Evolutionary conservation across 2,113 vertebrate species (phyloP), one percentile per base, ranked within the genome.

Genomic region (Trogon melanurus): DNA sequence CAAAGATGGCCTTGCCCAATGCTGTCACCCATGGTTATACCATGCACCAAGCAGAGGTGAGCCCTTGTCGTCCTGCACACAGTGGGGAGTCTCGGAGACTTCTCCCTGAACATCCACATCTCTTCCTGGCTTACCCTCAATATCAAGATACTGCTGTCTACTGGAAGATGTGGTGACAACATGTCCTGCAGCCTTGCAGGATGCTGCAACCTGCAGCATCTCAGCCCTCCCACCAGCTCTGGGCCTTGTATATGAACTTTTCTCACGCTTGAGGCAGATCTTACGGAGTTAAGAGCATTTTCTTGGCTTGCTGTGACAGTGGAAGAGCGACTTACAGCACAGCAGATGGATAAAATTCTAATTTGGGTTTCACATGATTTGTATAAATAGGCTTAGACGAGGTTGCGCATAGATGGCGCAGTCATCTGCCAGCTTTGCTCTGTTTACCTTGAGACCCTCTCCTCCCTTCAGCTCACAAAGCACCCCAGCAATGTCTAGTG

Each of bases 341-440:
- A 94, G 83, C 96, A 97, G 96, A 97, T 97, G 95, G 95, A 48
- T 93, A 48, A 85, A 91, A 82, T 95, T 96, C 94, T 96, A 97
- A 97, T 94, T 94, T 87, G 79, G 91, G 91, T 92, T 97, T 96
- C 93, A 95, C 92, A 96, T 95, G 95, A 93, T 95, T 92, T 94
- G 91, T 95, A 96, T 93, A 96, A 97, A 94, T 97, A 97, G 90
- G 57, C 76, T 96, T 54, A 84, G 95, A 84, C 13, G 11, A 97
- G 75, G 73, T 34, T 96, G 94, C 1, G 3, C 71, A 58, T 90
- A 60, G 93, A 93, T 85, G 91, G 88, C 10, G 2, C 84, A 89
- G 92, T 96, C 92, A 97, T 93, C 93, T 94, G 80, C 92, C 90
- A 93, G 80, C 78, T 69, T 83, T 8, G 21, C 54, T 94, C 80